Percentiles rank a stretch among this genome's conserved stretches.
These are phyloP conservation scores for Tetragnatha montana DNA, from an alignment of 2,888 invertebrate species.

Conservation along the genomic window DNA sequence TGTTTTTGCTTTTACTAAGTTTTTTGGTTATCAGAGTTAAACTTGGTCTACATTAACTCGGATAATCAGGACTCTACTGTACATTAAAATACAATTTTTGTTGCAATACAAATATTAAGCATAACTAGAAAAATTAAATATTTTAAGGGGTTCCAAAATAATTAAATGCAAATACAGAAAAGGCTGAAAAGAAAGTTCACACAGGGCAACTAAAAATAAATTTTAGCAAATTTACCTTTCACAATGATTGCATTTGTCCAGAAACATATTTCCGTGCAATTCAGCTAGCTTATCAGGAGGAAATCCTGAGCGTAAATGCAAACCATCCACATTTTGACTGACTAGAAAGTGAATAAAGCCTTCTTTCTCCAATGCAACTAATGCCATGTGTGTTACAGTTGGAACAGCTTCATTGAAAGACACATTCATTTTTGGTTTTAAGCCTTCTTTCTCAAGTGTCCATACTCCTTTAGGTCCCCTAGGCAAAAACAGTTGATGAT, in stretches of 20 bases:
- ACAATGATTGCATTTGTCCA: conserved; percentile 94
- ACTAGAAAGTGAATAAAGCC: conserved; percentile 84
- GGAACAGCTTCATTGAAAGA: conserved; percentile 94
- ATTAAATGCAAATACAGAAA: too few species aligned
- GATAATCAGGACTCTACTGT: too few species aligned
- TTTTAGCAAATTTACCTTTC: conserved; percentile 77
- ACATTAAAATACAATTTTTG: too few species aligned
- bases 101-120: too few species aligned
- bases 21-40: too few species aligned
- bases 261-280: conserved; percentile 98
- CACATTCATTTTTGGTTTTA: conserved; percentile 87
- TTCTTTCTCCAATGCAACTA: conserved; percentile 82
- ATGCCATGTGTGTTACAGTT: conserved; percentile 94
- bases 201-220: too few species aligned
- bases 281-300: conserved; percentile 88
- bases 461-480: conserved; percentile 96
- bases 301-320: conserved; percentile 94
- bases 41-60: too few species aligned
- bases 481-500: conserved; percentile 69
- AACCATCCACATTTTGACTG: conserved; percentile 98
- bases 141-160: too few species aligned
- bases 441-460: conserved; percentile 93
- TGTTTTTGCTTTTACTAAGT: too few species aligned
- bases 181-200: too few species aligned
- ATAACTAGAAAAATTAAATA: too few species aligned